Conservation (phyloP, 2,797 vertebrate species). For the Alosa sapidissima region DNA sequence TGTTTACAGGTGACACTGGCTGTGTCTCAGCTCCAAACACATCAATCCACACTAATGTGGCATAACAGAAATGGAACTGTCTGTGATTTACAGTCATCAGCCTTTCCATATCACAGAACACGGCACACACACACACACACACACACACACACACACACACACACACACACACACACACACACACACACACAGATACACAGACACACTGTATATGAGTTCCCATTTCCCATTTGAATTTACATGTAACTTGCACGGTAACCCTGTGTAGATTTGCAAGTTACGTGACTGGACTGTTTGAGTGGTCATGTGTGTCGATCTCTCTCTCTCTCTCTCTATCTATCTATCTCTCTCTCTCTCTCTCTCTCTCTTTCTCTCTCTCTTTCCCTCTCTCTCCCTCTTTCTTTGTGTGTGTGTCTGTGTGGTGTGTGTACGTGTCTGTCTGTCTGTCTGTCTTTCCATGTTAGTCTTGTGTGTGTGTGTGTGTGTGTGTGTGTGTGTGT, state of each 20-base stretch:
- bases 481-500: no score
- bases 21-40: slow-evolving; percentile 28
- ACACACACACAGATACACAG: slow-evolving; percentile 1
- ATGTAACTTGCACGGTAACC: neutral
- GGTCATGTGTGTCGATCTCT: no score
- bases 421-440: neutral
- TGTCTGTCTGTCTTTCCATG: neutral
- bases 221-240: no score
- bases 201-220: neutral
- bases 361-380: no score
- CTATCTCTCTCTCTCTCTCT: no score
- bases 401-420: no score
- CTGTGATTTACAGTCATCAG: slow-evolving; percentile 40
- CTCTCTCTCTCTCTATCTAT: no score
- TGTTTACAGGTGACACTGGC: slow-evolving; percentile 7
- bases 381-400: no score
- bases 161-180: slow-evolving; percentile 7
- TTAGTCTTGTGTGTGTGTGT: no score
- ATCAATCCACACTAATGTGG: slow-evolving; percentile 34
- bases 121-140: slow-evolving; percentile 29
- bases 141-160: slow-evolving; percentile 16
- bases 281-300: no score
- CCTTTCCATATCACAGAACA: slow-evolving; percentile 2
- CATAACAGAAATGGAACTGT: slow-evolving; percentile 38
- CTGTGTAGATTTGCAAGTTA: neutral